These are phyloP conservation scores for Saccopteryx leptura DNA, from an alignment of 2,113 vertebrate genomes.

Conservation along the genomic window DNA sequence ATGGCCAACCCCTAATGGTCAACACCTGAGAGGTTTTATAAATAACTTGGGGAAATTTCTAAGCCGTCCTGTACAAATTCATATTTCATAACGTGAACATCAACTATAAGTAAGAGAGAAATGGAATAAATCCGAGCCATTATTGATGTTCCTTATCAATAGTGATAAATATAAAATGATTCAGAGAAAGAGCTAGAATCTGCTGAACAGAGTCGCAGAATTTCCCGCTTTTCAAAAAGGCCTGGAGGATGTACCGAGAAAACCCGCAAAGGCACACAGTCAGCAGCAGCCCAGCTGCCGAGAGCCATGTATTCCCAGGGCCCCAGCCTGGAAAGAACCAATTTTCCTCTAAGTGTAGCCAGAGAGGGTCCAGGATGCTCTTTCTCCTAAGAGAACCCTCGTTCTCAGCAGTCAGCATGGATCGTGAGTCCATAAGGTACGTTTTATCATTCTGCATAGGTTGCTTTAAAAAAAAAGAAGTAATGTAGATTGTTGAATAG, in stretches of 20 bases:
- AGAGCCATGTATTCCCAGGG: background rate
- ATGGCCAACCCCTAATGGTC: slow-evolving; percentile 41
- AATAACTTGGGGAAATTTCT: slow-evolving; percentile 57
- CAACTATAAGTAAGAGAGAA: slow-evolving; percentile 56
- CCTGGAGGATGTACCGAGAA: background rate
- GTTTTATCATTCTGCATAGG: slow-evolving; percentile 21
- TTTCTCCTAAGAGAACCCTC: slow-evolving; percentile 51
- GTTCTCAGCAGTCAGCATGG: slow-evolving; percentile 16
- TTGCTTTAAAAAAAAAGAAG: slow-evolving; percentile 33
- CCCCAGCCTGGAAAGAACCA: background rate
- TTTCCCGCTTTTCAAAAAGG: slow-evolving; percentile 54
- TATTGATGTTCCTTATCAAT: slow-evolving; percentile 72
- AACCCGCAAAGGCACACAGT: slow-evolving; percentile 38
- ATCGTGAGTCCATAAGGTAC: background rate
- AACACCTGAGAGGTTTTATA: slow-evolving; percentile 61
- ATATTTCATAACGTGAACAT: slow-evolving; percentile 69
- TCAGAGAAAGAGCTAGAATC: slow-evolving; percentile 1
- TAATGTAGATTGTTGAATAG: slow-evolving; percentile 19
- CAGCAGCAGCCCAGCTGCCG: background rate
- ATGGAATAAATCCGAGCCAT: slow-evolving; percentile 57
- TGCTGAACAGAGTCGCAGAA: slow-evolving; percentile 37
- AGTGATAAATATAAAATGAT: slow-evolving; percentile 72
- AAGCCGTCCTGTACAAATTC: slow-evolving; percentile 44
- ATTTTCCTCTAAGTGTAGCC: slow-evolving; percentile 52
- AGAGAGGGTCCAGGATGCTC: background rate